Base-by-base conservation (phyloP, 2,888 invertebrate genomes). In the Thera britannica region DNA sequence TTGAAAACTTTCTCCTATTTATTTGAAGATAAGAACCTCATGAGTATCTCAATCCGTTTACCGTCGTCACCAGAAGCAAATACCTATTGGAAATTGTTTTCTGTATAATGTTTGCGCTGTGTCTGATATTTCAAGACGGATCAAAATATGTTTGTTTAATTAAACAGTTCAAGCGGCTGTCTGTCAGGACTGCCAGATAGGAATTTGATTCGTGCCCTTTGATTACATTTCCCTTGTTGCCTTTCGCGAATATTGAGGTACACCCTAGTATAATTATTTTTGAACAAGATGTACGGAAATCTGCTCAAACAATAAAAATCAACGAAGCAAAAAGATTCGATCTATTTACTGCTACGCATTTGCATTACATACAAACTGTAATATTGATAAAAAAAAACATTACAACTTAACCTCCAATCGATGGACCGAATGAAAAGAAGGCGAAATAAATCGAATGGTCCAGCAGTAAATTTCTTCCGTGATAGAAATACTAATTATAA, bases 201-300 rank as follows among this genome's bases (percentile, higher is more conserved):
- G 83, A 77, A 77, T 79, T 76, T 79, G 75, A 79, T 79, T 70
- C 77, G 79, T 79, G 77, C 84, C 84, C 82, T 86, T 85, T 88
- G 85, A 87, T 89, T 89, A 87, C 83, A 86, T 86, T 88, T 88
- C 83, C 83, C 80, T 81, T 81, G 73, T 65, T 74, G 71, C 76
- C 72, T 79, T 78, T 77, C 73, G 56, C 52, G 65, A 58, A 58
- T 76, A 77, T 78, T 79, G 68, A 60, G 58, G 69, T 70, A 68
- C 67, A 69, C 67, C 67, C 70, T 70, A 67, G 60, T 52, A 54
- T 59, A 66, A 66, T 66, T 70, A 73, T 64, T 69, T 57, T 46
- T 52, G 41, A 6, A 38, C 9, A 9, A 52, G 12, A 56, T 56
- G 2, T 36, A 11, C 11, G 2, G 11, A 34, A 54, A 54, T 35